phyloP scores from a whole-genome alignment of 1,140 invertebrate species.

The Halictus rubicundus region DNA sequence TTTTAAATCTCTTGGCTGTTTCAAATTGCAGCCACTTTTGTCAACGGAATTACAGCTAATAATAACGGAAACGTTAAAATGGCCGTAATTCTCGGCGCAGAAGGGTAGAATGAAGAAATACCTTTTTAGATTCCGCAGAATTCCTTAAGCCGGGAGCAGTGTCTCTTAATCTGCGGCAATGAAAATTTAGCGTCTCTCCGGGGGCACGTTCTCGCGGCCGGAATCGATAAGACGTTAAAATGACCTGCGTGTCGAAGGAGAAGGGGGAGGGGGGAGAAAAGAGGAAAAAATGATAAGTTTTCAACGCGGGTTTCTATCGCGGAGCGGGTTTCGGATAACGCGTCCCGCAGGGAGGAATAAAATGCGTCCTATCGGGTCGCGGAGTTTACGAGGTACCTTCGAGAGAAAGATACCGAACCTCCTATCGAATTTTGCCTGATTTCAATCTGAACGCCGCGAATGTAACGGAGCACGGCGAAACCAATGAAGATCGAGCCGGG shows the following conservation, averaged over 20 bases:
- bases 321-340: slow-evolving; percentile 13
- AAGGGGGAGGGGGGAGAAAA: no score
- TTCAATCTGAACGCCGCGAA: slow-evolving; percentile 26
- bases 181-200: not conserved
- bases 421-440: slow-evolving; percentile 23
- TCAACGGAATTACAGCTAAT: no score
- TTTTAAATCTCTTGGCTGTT: no score
- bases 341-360: slow-evolving; percentile 17
- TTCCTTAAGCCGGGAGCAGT: not conserved
- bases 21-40: no score
- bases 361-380: slow-evolving; percentile 16
- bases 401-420: slow-evolving; percentile 15
- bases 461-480: slow-evolving; percentile 18
- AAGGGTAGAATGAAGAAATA: no score
- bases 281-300: not conserved
- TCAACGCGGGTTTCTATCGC: slow-evolving; percentile 3
- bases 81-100: no score
- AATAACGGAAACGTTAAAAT: no score
- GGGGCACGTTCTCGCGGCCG: not conserved
- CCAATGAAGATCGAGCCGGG: slow-evolving; percentile 23
- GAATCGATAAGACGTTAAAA: slow-evolving; percentile 10
- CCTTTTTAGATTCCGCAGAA: no score
- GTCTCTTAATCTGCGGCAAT: not conserved
- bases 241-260: not conserved
- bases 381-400: slow-evolving; percentile 17